Conservation (phyloP, 2,888 invertebrate species). For the Trypoxylon attenuatum region DNA sequence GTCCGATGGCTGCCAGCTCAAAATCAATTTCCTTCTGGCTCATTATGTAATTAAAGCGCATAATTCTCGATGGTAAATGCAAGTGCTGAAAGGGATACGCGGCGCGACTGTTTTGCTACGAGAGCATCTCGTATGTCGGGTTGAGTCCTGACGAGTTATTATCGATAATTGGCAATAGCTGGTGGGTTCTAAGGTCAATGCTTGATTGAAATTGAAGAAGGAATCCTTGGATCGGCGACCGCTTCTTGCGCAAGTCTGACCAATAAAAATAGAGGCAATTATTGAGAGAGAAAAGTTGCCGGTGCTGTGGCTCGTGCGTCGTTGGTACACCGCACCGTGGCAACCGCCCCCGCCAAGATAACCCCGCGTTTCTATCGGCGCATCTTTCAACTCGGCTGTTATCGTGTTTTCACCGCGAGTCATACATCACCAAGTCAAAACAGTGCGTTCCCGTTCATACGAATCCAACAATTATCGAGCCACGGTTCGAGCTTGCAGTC, state of each 20-base stretch:
- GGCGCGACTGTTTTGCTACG: too few relatives aligned
- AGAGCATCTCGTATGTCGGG: too few relatives aligned
- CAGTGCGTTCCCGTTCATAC: constrained; percentile 27
- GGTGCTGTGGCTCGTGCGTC: too few relatives aligned
- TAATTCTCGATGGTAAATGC: too few relatives aligned
- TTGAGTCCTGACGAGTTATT: constrained; percentile 2
- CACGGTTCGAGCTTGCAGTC: constrained; percentile 32
- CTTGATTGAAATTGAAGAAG: constrained; percentile 29
- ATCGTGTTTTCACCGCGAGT: constrained; percentile 37
- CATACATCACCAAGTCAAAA: constrained; percentile 13
- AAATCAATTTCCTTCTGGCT: neutral
- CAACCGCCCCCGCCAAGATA: constrained; percentile 32
- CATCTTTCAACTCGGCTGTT: constrained; percentile 41
- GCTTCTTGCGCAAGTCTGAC: neutral
- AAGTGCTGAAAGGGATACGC: too few relatives aligned
- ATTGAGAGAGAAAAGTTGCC: constrained; percentile 16
- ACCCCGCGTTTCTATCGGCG: constrained; percentile 40
- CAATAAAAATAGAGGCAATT: constrained; percentile 37
- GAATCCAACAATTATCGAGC: constrained; percentile 50
- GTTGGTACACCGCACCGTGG: too few relatives aligned
- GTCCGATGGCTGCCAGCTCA: too few relatives aligned
- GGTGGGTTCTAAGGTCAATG: neutral
- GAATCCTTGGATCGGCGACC: neutral
- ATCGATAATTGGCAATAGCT: constrained; percentile 31
- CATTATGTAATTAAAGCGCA: neutral